phyloP scores from a whole-genome alignment of 2,113 vertebrate genomes.

The Natator depressus region DNA sequence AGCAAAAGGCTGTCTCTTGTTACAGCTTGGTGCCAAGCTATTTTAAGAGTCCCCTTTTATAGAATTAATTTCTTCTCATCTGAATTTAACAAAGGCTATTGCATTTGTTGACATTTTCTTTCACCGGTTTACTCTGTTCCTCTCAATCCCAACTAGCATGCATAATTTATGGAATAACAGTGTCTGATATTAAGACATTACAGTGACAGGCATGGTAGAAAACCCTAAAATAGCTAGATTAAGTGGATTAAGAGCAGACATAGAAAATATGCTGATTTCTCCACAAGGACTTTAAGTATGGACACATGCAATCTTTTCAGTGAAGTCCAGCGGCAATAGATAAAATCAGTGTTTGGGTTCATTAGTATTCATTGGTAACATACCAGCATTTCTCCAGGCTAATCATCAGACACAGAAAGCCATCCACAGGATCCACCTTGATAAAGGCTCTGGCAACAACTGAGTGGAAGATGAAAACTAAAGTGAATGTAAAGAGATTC shows the following conservation, averaged over 20 bases:
- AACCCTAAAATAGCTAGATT: neutral
- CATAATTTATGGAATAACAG: neutral
- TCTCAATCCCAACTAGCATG: neutral
- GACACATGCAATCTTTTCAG: neutral
- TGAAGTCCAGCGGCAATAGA: neutral
- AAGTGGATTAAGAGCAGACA: neutral
- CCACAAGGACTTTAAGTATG: neutral
- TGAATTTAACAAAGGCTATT: neutral
- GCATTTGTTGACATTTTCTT: neutral
- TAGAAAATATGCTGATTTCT: neutral
- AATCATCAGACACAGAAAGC: neutral
- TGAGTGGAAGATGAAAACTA: neutral
- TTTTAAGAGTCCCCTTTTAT: conserved; percentile 43
- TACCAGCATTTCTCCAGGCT: neutral
- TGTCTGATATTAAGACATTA: neutral
- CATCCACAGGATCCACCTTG: neutral
- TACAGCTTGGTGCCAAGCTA: conserved; percentile 24
- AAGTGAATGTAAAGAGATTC: fast-evolving
- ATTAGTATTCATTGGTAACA: fast-evolving
- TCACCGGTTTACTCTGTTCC: neutral
- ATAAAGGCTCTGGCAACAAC: neutral
- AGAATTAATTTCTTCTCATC: conserved; percentile 21
- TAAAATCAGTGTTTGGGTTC: neutral
- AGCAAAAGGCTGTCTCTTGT: conserved; percentile 2
- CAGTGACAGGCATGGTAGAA: neutral